phyloP scores from a whole-genome alignment of 2,797 vertebrate genomes.

The Onychomys leucogaster region DNA sequence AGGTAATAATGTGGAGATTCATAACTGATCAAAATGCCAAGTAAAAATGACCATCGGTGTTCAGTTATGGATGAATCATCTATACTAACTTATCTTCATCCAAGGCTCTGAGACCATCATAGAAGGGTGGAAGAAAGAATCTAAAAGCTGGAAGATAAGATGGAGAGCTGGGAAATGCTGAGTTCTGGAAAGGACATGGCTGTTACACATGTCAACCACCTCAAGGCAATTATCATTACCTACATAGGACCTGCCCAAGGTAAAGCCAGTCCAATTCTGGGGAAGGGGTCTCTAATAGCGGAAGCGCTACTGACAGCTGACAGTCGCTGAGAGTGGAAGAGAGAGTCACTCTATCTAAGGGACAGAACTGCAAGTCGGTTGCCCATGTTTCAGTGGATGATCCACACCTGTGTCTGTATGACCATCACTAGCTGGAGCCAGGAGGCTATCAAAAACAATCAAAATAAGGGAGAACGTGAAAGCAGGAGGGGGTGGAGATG shows the following conservation, averaged over 20 bases:
- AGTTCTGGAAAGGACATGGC: background rate
- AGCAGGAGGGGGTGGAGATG: background rate
- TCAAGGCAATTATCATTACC: background rate
- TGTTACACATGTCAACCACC: background rate
- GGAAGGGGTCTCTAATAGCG: background rate
- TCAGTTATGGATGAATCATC: background rate
- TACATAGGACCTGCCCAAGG: background rate
- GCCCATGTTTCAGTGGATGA: background rate
- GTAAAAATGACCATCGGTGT: background rate
- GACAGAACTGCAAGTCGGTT: background rate
- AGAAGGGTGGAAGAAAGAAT: background rate
- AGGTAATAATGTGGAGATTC: background rate
- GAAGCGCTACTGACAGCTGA: background rate
- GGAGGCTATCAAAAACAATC: background rate
- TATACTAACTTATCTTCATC: background rate
- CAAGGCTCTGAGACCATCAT: no score
- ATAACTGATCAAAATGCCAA: background rate
- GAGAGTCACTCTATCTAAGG: background rate
- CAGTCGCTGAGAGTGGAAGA: background rate
- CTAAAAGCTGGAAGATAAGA: background rate
- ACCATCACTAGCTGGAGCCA: background rate
- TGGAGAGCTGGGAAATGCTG: background rate
- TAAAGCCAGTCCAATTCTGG: background rate
- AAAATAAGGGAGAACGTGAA: background rate
- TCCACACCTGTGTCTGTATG: background rate